These are phyloP conservation scores for Harmothoe impar DNA, from an alignment of 2,888 invertebrate species.

Conservation along the genomic window DNA sequence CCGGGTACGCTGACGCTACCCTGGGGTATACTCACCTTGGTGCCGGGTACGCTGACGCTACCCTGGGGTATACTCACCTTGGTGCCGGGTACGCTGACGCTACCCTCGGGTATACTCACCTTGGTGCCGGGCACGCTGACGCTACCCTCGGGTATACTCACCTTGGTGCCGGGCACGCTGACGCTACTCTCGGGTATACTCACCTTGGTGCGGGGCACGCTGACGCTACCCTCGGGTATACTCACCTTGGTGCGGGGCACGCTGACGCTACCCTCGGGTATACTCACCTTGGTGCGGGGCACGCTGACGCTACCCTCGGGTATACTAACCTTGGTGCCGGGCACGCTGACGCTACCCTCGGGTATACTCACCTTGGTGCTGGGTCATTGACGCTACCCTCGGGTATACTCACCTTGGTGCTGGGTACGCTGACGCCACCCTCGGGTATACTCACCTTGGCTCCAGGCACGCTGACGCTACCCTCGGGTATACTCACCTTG, in stretches of 20 bases:
- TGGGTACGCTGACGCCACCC: too few species aligned
- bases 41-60: slow-evolving; percentile 94
- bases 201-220: slow-evolving; percentile 89
- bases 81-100: slow-evolving; percentile 92
- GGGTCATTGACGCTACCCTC: too few species aligned
- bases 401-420: background rate
- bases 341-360: slow-evolving; percentile 95
- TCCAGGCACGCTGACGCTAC: too few species aligned
- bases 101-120: slow-evolving; percentile 93
- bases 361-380: slow-evolving; percentile 88
- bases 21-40: slow-evolving; percentile 57
- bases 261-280: slow-evolving; percentile 91
- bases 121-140: slow-evolving; percentile 94
- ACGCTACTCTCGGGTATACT: slow-evolving; percentile 87
- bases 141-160: slow-evolving; percentile 92
- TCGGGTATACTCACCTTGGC: too few species aligned
- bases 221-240: slow-evolving; percentile 95
- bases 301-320: slow-evolving; percentile 96
- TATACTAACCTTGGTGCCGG: slow-evolving; percentile 88
- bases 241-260: slow-evolving; percentile 90
- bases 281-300: slow-evolving; percentile 86
- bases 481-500: too few species aligned
- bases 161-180: slow-evolving; percentile 89
- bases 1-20: too few species aligned
- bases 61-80: slow-evolving; percentile 91